phyloP scores from a whole-genome alignment of 2,888 invertebrate species.

The Drosophila emarginata region DNA sequence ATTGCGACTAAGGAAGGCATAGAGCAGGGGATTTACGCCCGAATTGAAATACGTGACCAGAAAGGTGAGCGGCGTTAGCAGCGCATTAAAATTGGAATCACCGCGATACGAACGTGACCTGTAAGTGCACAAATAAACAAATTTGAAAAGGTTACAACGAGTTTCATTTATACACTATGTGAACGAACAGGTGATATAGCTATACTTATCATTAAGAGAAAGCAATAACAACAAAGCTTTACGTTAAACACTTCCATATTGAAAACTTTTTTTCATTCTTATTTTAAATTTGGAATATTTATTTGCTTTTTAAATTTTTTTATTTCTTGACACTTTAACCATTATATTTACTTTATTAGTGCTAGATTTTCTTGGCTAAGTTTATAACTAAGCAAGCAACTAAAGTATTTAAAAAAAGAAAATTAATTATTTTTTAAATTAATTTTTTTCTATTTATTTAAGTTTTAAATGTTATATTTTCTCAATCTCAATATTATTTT shows the following conservation, averaged over 20 bases:
- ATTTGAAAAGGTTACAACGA: conserved; percentile 28
- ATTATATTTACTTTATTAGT: too few species aligned
- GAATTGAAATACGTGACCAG: conserved; percentile 95
- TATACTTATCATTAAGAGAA: not conserved
- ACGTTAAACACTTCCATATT: conserved; percentile 22
- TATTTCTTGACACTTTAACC: too few species aligned
- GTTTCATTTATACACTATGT: conserved; percentile 25
- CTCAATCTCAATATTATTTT: too few species aligned
- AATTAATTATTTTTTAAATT: too few species aligned
- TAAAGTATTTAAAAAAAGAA: too few species aligned
- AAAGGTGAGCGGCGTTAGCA: conserved; percentile 93
- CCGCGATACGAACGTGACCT: conserved; percentile 87
- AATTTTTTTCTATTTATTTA: too few species aligned
- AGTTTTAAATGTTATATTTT: too few species aligned
- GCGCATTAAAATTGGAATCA: conserved; percentile 88
- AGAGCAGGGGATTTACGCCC: conserved; percentile 94
- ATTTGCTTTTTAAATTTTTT: conserved; percentile 11
- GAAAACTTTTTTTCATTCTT: conserved; percentile 16
- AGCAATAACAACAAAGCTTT: not conserved
- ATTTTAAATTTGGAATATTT: not conserved
- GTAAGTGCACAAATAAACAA: conserved; percentile 37
- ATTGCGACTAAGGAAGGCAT: conserved; percentile 92
- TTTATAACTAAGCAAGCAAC: too few species aligned
- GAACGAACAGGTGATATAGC: conserved; percentile 35
- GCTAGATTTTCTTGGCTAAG: too few species aligned